Evolutionary conservation across 1,140 invertebrate genomes (phyloP).

Genomic region (Achroia grisella): DNA sequence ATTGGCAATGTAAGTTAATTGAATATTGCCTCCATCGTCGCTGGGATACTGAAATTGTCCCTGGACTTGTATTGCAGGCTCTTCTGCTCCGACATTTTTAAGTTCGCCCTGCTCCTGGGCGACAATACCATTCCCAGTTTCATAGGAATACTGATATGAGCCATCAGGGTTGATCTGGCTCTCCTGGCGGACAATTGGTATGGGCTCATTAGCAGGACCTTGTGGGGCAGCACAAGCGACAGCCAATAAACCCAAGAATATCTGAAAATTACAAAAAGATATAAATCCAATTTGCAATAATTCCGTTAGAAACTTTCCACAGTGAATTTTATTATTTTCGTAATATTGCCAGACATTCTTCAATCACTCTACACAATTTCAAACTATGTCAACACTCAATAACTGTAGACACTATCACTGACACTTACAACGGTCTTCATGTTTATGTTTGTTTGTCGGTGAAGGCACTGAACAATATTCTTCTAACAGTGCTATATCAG

Average conservation of each 20-base stretch:
- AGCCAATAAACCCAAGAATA: constrained; percentile 55
- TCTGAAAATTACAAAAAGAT: constrained; percentile 31
- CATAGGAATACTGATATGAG: constrained; percentile 77
- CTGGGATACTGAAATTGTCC: constrained; percentile 78
- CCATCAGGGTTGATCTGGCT: constrained; percentile 79
- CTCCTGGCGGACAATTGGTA: constrained; percentile 76
- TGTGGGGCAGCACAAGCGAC: constrained; percentile 67
- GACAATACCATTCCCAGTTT: constrained; percentile 75
- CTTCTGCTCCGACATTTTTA: constrained; percentile 67
- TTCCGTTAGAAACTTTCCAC: not conserved
- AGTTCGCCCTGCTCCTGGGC: constrained; percentile 71
- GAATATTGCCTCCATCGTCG: constrained; percentile 74
- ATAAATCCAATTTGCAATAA: not conserved
- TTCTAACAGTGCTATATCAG: constrained; percentile 53
- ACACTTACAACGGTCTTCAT: constrained; percentile 68
- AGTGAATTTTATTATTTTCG: not conserved
- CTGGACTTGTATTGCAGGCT: constrained; percentile 61
- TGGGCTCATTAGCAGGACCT: constrained; percentile 61
- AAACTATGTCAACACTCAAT: not conserved
- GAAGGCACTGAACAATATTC: constrained; percentile 64
- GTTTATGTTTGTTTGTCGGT: constrained; percentile 52
- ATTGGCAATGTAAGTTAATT: constrained; percentile 79
- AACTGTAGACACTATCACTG: constrained; percentile 32
- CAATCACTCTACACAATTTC: not conserved
- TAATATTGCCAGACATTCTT: not conserved